phyloP scores from a whole-genome alignment of 2,888 invertebrate species.

The Aspidiotus destructor region DNA sequence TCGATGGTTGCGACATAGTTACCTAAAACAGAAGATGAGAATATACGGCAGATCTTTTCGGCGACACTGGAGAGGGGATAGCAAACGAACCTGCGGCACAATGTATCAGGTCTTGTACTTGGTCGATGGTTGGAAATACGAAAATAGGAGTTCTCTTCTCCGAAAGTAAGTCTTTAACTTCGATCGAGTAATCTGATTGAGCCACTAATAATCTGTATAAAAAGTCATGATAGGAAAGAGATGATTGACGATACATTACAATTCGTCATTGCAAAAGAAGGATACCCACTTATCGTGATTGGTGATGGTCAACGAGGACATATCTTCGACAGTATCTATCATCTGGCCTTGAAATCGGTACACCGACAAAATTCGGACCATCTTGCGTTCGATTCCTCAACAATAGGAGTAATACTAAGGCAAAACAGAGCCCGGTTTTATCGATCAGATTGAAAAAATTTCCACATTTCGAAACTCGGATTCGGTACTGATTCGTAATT shows the following conservation, averaged over 20 bases:
- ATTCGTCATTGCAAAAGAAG: not conserved
- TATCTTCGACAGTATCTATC: conserved; percentile 55
- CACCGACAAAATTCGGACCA: conserved; percentile 60
- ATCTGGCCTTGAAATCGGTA: conserved; percentile 59
- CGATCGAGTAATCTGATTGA: conserved; percentile 51
- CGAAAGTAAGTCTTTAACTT: conserved; percentile 48
- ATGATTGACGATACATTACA: not conserved
- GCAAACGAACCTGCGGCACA: conserved; percentile 50
- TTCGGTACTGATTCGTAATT: no score
- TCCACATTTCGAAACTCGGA: no score
- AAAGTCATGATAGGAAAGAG: not conserved
- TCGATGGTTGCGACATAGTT: conserved; percentile 59
- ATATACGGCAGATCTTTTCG: not conserved
- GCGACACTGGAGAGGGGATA: not conserved
- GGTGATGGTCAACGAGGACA: conserved; percentile 55
- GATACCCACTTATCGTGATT: conserved; percentile 43
- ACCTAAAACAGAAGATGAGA: conserved; percentile 10
- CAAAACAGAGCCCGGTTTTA: no score
- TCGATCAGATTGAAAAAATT: no score
- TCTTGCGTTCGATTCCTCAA: conserved; percentile 40
- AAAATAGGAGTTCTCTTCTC: conserved; percentile 46
- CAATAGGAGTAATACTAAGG: not conserved
- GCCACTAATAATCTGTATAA: conserved; percentile 49
- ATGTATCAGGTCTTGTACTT: conserved; percentile 56
- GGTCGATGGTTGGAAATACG: conserved; percentile 62